Conservation (phyloP, 2,113 vertebrate genomes). For the Rhineura floridana region DNA sequence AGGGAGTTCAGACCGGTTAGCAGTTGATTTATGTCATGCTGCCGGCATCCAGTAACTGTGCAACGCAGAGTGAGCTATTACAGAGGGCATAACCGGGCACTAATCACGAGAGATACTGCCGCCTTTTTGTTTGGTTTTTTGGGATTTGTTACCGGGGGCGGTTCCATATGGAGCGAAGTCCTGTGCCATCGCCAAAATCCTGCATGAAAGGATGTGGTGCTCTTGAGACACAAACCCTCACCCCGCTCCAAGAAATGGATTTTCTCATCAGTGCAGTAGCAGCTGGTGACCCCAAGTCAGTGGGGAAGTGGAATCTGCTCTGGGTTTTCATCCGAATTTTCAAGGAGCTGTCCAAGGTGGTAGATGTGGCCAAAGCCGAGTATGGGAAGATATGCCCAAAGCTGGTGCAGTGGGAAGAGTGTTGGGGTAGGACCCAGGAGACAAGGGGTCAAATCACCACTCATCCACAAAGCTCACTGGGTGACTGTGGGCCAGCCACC, state of each 20-base stretch:
- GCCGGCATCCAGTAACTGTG: neutral
- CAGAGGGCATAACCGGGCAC: neutral
- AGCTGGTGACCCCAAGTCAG: too few relatives aligned
- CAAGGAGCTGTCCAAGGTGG: too few relatives aligned
- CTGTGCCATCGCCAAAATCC: neutral
- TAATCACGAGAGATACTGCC: neutral
- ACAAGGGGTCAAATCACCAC: too few relatives aligned
- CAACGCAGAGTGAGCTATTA: neutral
- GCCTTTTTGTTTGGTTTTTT: neutral
- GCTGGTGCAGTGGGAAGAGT: too few relatives aligned
- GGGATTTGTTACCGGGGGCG: neutral
- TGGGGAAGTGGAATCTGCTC: too few relatives aligned
- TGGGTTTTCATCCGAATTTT: too few relatives aligned
- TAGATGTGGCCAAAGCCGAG: too few relatives aligned
- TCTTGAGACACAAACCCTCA: neutral
- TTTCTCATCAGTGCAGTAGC: neutral
- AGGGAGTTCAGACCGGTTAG: neutral
- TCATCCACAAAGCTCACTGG: too few relatives aligned
- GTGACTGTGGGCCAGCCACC: too few relatives aligned
- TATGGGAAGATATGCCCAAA: too few relatives aligned
- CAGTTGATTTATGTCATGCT: neutral
- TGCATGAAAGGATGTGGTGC: neutral
- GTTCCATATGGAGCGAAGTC: neutral
- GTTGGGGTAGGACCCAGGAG: too few relatives aligned
- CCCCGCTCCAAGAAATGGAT: too few relatives aligned